These are phyloP conservation scores for Hyperoplus lanceolatus DNA, from an alignment of 2,797 vertebrate species.

Conservation along the genomic window DNA sequence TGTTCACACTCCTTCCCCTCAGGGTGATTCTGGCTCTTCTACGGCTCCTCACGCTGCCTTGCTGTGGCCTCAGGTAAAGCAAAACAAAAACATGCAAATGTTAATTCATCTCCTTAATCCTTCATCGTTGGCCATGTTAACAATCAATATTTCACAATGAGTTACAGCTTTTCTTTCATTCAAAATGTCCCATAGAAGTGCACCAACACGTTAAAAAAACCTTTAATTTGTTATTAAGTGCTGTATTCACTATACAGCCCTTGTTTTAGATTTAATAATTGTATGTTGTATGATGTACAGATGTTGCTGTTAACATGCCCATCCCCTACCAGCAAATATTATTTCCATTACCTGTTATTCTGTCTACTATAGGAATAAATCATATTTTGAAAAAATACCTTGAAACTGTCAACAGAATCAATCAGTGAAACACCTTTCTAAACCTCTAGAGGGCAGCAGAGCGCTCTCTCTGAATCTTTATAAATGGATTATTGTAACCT, in stretches of 20 bases:
- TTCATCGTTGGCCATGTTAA: too few species aligned
- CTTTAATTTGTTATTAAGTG: neutral
- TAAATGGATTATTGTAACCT: neutral
- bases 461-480: neutral
- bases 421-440: neutral
- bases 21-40: slow-evolving; percentile 94
- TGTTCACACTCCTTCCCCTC: slow-evolving; percentile 96
- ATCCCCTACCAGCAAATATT: neutral
- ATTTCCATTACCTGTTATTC: neutral
- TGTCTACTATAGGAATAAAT: neutral
- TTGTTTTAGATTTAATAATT: neutral
- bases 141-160: neutral
- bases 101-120: neutral
- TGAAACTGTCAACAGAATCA: neutral
- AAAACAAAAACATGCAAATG: neutral
- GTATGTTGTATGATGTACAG: neutral
- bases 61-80: slow-evolving; percentile 93
- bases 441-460: slow-evolving; percentile 58
- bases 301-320: neutral
- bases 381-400: neutral
- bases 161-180: neutral
- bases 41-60: slow-evolving; percentile 93
- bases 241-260: neutral
- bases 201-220: too few species aligned
- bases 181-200: neutral